phyloP scores from a whole-genome alignment of 1,140 invertebrate genomes.

The Lepidurus apus region DNA sequence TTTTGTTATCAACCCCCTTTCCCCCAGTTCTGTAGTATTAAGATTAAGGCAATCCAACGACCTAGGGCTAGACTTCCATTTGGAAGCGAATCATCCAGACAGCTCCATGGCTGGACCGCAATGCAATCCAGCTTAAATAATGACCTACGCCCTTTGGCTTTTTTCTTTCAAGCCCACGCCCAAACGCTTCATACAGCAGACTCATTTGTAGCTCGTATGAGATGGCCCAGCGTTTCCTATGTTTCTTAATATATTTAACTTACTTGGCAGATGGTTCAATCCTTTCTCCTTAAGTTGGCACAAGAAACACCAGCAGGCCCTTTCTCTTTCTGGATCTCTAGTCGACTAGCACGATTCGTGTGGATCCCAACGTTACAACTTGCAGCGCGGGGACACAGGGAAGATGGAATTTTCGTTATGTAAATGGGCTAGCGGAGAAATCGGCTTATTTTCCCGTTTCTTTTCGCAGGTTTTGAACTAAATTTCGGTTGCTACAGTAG shows the following conservation, averaged over 20 bases:
- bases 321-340: background rate
- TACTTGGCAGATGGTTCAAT: conserved; percentile 6
- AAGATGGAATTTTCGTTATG: background rate
- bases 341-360: conserved; percentile 5
- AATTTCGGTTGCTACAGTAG: background rate
- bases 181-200: background rate
- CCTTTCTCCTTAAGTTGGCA: conserved; percentile 14
- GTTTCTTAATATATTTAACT: background rate
- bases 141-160: background rate
- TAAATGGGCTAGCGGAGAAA: background rate
- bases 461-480: background rate
- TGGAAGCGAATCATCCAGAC: too few species aligned
- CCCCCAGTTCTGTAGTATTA: too few species aligned
- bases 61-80: too few species aligned
- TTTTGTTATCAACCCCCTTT: too few species aligned
- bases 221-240: background rate
- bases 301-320: background rate
- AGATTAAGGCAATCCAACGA: too few species aligned
- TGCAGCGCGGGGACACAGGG: background rate
- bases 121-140: too few species aligned
- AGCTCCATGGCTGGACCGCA: too few species aligned
- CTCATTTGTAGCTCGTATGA: background rate
- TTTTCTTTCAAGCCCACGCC: background rate
- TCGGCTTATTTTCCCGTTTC: background rate
- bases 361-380: background rate